Evolutionary conservation across 2,113 vertebrate genomes (phyloP).

Genomic region (Lepisosteus osseus): DNA sequence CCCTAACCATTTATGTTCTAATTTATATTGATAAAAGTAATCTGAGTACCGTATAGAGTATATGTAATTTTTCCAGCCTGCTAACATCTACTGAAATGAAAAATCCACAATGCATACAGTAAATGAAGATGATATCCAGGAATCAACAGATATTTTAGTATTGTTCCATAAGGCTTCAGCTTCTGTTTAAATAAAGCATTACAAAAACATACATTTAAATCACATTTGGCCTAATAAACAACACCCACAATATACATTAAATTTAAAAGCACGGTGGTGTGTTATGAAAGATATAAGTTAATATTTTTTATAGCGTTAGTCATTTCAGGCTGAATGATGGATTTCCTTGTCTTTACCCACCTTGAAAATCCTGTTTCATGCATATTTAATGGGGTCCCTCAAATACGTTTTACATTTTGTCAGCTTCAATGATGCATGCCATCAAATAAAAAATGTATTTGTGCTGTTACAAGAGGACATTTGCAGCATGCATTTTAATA

Average conservation of each 20-base stretch:
- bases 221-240: constrained; percentile 14
- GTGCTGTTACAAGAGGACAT: constrained; percentile 4
- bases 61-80: too few species aligned
- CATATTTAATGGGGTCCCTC: constrained; percentile 68
- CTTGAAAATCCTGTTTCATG: constrained; percentile 66
- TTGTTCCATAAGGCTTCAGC: too few species aligned
- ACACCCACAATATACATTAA: background rate
- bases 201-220: background rate
- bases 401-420: constrained; percentile 73
- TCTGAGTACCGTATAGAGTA: too few species aligned
- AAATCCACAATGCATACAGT: too few species aligned
- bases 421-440: constrained; percentile 66
- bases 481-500: too few species aligned
- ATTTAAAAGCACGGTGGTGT: background rate
- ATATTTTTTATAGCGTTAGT: constrained; percentile 55
- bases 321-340: constrained; percentile 62
- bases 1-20: too few species aligned
- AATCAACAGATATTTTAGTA: too few species aligned
- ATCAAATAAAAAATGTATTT: constrained; percentile 54
- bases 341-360: constrained; percentile 62
- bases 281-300: constrained; percentile 4
- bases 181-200: too few species aligned
- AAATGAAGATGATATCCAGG: too few species aligned
- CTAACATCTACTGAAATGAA: too few species aligned
- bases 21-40: too few species aligned